Evolutionary conservation across 2,888 invertebrate species (phyloP).

Genomic region (Abrostola triplasia): DNA sequence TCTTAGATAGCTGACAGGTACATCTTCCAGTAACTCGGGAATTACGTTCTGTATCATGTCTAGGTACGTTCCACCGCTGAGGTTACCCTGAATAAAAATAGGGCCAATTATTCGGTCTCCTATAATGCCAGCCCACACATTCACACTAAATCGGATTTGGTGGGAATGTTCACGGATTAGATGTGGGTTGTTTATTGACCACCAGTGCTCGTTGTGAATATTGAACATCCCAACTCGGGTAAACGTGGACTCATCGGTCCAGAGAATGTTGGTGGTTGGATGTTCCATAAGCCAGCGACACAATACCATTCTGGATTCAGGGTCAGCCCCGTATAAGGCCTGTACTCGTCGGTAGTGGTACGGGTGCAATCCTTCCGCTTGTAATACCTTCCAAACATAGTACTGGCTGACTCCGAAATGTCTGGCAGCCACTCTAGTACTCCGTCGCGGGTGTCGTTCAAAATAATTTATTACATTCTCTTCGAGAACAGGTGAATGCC

Average conservation of each 20-base stretch:
- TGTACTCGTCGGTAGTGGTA: not conserved
- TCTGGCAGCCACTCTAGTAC: no score
- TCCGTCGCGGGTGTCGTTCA: no score
- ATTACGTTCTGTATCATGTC: not conserved
- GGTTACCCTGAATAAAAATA: no score
- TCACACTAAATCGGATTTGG: no score
- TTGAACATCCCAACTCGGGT: not conserved
- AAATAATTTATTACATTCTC: no score
- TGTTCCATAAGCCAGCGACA: not conserved
- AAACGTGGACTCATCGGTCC: constrained; percentile 1
- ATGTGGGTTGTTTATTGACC: not conserved
- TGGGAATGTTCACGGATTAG: no score
- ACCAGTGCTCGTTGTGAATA: not conserved
- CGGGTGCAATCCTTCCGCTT: not conserved
- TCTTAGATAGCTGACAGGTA: not conserved
- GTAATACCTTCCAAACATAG: no score
- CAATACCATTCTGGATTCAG: not conserved
- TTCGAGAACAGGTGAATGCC: no score
- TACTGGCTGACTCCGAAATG: no score
- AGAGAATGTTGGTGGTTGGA: constrained; percentile 1
- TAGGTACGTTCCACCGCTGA: constrained; percentile 1
- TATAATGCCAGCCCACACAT: constrained; percentile 1
- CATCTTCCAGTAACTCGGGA: constrained; percentile 2
- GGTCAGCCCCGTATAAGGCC: not conserved
- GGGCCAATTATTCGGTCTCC: not conserved